Conservation (phyloP, 2,797 vertebrate species). For the Octomys mimax region DNA sequence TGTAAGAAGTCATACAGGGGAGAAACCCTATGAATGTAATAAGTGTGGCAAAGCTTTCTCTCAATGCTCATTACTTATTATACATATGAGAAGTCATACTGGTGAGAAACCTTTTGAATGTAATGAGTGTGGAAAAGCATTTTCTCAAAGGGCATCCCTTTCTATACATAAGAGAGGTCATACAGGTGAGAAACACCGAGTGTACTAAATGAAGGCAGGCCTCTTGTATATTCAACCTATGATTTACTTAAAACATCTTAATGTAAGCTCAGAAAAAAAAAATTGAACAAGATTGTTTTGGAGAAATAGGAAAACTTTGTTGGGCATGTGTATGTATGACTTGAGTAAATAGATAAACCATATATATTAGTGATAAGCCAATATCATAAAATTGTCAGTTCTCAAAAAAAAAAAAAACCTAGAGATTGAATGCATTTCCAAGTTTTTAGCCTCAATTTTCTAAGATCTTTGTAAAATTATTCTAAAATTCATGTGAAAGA, state of each 20-base stretch:
- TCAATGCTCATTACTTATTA: constrained; percentile 77
- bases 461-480: constrained; percentile 50
- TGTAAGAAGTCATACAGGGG: constrained; percentile 81
- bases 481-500: constrained; percentile 53
- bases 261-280: neutral
- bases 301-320: constrained; percentile 37
- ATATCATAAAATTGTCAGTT: constrained; percentile 27
- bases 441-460: constrained; percentile 1
- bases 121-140: constrained; percentile 78
- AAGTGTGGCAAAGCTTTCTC: constrained; percentile 81
- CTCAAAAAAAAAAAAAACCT: neutral
- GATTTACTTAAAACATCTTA: constrained; percentile 49
- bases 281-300: neutral
- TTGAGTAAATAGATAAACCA: constrained; percentile 3
- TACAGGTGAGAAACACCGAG: constrained; percentile 28
- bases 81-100: constrained; percentile 82
- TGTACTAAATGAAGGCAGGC: constrained; percentile 40
- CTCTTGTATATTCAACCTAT: constrained; percentile 36
- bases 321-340: neutral
- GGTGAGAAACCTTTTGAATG: constrained; percentile 84
- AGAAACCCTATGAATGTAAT: constrained; percentile 79
- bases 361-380: neutral
- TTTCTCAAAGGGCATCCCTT: constrained; percentile 80
- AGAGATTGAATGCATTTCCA: constrained; percentile 36
- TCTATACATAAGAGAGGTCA: constrained; percentile 76